Base-by-base conservation (phyloP, 2,113 vertebrate genomes). In the Dasyornis broadbenti region DNA sequence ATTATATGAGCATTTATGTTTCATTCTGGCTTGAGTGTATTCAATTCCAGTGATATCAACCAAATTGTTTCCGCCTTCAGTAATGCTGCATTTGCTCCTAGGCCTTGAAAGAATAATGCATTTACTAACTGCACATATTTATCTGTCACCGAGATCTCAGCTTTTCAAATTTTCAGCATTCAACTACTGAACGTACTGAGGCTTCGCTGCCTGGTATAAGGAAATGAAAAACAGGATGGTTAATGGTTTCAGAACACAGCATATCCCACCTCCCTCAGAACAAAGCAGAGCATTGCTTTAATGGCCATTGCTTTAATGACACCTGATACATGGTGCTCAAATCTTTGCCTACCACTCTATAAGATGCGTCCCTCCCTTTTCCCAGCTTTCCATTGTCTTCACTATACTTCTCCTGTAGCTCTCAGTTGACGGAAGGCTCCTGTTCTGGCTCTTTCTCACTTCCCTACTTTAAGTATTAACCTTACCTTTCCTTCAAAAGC, bases 31-130 rank as follows among this genome's bases (percentile, higher is more conserved):
- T 92, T 65, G 39, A 89, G 84, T 37, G 71, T 69, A 42, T 82
- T 91, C 65, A 69, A 13, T 53, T 64, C 84, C 59, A 54, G 33
- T 54, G 92, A 68, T 79, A 94, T 1, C 93, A 95, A 65, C 89
- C 73, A 71, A 90, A 94, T 96, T 94, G 90, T 96, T 96, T 96
- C 90, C 80, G 0, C 83, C 82, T 60, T 93, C 91, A 87, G 95
- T 89, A 95, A 94, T 45, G 59, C 73, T 83, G 65, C 59, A 9
- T 82, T 93, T 85, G 79, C 20, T 82, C n/a, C 70, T 59, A 50
- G 85, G 52, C 20, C 39, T 66, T 69, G 50, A 44, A 78, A 50
- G 57, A 79, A 50, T 49, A 91, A 80, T 31, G 21, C 4, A 12
- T 54, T 72, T 85, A 65, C 85, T 85, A 72, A 53, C 35, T 76